Evolutionary conservation across 2,113 vertebrate species (phyloP).

Genomic region (Ammospiza nelsoni): DNA sequence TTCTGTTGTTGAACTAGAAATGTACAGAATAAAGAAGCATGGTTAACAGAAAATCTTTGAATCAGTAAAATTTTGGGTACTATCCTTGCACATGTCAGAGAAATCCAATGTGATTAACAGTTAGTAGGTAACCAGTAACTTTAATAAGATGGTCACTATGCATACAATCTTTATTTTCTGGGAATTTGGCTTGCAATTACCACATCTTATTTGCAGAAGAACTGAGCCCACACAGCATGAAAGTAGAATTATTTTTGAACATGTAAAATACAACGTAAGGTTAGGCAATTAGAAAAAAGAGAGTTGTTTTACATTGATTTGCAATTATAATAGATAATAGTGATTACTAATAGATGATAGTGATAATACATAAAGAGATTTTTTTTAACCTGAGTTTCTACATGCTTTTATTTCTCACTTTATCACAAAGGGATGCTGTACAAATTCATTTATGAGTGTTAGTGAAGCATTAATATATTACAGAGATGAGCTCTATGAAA

Average conservation of each 20-base stretch:
- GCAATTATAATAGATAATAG: neutral
- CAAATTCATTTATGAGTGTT: neutral
- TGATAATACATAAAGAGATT: neutral
- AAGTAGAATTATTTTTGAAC: neutral
- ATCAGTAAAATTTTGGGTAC: neutral
- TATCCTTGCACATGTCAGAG: neutral
- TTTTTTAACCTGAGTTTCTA: neutral
- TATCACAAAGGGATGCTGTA: neutral
- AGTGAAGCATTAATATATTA: neutral
- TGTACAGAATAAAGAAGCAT: rapidly evolving
- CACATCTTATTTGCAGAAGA: neutral
- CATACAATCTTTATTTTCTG: neutral
- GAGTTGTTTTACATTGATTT: neutral
- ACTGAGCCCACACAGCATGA: neutral
- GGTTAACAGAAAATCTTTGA: neutral
- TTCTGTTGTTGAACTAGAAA: neutral
- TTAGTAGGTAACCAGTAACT: neutral
- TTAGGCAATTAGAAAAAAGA: neutral
- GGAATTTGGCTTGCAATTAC: neutral
- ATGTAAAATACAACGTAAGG: neutral
- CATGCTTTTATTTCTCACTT: neutral
- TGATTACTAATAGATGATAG: neutral
- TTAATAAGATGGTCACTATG: neutral
- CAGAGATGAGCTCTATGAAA: neutral
- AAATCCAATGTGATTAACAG: neutral